Evolutionary conservation across 2,888 invertebrate species (phyloP), one percentile per base, ranked within the genome.

Genomic region (Mythimna loreyi): DNA sequence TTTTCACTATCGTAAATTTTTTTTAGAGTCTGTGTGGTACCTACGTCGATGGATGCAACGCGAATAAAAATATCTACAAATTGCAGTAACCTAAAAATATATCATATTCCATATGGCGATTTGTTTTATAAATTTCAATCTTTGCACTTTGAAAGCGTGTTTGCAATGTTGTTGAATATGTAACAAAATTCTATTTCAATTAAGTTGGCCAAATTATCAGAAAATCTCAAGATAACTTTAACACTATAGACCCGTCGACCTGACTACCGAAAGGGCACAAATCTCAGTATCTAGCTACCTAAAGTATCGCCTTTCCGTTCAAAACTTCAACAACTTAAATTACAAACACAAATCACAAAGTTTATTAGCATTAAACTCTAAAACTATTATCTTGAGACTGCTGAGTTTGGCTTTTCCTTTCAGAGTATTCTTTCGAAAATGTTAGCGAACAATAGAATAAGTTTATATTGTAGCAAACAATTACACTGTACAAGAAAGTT

Each of bases 401-500:
- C 33, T 45, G 71, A 66, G 56, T 83, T 72, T 59, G 69, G 72
- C 50, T 55, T 53, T 69, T 78, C 68, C 80, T 65, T 72, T 53
- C 59, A 72, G 11, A 19, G 59, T 72, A 71, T 83, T 85, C 85
- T 83, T 83, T 83, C 45, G 23, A 71, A 60, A 74, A 69, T 61
- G 23, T 72, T 70, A 56, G 67, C 19, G 25, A 76, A 45, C 65
- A 83, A 83, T 72, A 74, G 71, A 49, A 52, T 60, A 63, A 85
- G 67, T 83, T 79, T 73, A 64, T 70, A 45, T 45, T 45, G 62
- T 65, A 65, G 57, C 67, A 72, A 84, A 85, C 76, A 83, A 75
- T 85, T 74, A 83, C 75, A 72, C 69, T 75, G 75, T 81, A 43
- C 70, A 75, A 57, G 71, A 80, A 85, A 83, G 56, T 83, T 85